Base-by-base conservation (phyloP, 2,888 invertebrate species). In the Exocentrus adspersus region DNA sequence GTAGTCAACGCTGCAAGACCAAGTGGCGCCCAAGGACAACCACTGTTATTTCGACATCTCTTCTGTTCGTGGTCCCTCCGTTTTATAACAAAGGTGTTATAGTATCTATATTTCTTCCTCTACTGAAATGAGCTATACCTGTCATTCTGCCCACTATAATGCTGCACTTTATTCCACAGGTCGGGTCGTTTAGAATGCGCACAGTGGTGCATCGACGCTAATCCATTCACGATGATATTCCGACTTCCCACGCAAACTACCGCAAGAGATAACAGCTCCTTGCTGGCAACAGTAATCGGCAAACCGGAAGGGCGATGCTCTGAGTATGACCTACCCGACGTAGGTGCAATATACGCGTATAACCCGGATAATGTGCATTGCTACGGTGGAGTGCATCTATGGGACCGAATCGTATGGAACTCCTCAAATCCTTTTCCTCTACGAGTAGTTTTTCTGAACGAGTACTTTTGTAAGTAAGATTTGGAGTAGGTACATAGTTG, bases 281-380 rank as follows among this genome's bases (percentile, higher is more conserved):
- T 37, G 41, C 37, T 21, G 10, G 53, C 53, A 42, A 62, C 62
- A 50, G 61, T 57, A 60, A 58, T 51, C 41, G 28, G 43, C 30
- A 43, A 46, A 65, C 65, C 65, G 65, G 65, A 65, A 65, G 65
- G 65, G 65, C 65, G 65, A 65, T 62, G 65, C 62, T 54, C 65
- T 62, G 12, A 41, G 61, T 30, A 57, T 61, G 64, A 54, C 64
- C 64, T 64, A 60, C 50, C 60, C 59, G 54, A 50, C 58, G 28
- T 56, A 62, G 58, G 59, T 62, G 59, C 62, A 65, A 56, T 58
- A 64, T 61, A 62, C 60, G 58, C 60, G 28, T 32, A 54, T 62
- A 65, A 53, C 59, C 62, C 62, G 51, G 57, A 57, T 60, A 53
- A 57, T 60, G 46, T 32, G 20, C 52, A 53, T 41, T 53, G 53